A percentile compares a stretch with the other conserved stretches of the same genome.
Evolutionary conservation across 2,888 invertebrate species (phyloP).

Genomic region (Polymixis lichenea): DNA sequence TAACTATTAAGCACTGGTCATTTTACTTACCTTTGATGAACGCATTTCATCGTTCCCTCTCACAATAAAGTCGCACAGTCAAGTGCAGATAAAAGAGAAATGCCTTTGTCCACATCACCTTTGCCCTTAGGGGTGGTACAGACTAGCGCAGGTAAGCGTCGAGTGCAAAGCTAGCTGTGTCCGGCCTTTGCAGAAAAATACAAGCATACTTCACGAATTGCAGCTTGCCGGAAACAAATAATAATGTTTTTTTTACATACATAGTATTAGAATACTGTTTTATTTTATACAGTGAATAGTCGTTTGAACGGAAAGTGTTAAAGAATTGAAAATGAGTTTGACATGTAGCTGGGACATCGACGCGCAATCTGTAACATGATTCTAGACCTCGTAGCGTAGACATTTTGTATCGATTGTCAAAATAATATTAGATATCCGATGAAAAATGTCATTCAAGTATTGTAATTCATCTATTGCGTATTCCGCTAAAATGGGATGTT

Average conservation of each 20-base stretch:
- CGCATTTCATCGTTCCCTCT: constrained; percentile 39
- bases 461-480: background rate
- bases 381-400: too few relatives aligned
- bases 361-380: too few relatives aligned
- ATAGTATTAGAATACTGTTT: background rate
- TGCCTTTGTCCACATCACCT: constrained; percentile 52
- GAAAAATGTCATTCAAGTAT: too few relatives aligned
- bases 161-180: background rate
- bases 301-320: too few relatives aligned
- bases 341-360: too few relatives aligned
- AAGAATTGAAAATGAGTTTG: too few relatives aligned
- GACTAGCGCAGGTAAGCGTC: constrained; percentile 5
- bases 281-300: background rate
- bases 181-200: constrained; percentile 3
- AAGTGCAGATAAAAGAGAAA: constrained; percentile 62
- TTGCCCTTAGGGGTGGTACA: constrained; percentile 35
- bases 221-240: background rate
- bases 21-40: constrained; percentile 41
- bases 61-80: constrained; percentile 58
- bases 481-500: background rate
- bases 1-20: constrained; percentile 19
- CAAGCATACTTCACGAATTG: background rate
- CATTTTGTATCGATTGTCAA: too few relatives aligned
- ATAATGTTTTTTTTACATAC: background rate
- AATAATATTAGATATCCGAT: too few relatives aligned